A percentile compares a stretch with the other conserved stretches of the same genome.
Evolutionary conservation across 2,797 vertebrate species (phyloP).

Genomic region (Cyprinodon diabolis): DNA sequence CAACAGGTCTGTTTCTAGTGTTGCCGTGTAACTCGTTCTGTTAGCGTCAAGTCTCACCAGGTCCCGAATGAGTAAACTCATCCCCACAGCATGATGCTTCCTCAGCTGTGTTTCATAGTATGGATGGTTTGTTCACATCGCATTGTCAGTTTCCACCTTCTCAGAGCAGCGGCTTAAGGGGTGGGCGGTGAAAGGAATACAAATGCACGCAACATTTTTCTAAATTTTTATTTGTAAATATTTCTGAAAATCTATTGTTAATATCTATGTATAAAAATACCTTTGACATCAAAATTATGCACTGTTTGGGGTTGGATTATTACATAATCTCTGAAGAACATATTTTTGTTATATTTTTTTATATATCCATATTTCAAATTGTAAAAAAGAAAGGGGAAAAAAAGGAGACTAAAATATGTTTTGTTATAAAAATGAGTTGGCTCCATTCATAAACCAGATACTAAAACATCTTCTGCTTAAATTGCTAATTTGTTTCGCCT

Average conservation of each 20-base stretch:
- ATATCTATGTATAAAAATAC: not conserved
- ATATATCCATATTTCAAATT: not conserved
- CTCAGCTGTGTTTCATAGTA: too few relatives aligned
- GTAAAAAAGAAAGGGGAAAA: not conserved
- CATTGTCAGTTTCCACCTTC: too few relatives aligned
- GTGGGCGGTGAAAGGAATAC: too few relatives aligned
- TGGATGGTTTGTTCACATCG: too few relatives aligned
- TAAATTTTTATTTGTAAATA: too few relatives aligned
- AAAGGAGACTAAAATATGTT: not conserved
- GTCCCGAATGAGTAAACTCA: too few relatives aligned
- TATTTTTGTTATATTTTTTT: not conserved
- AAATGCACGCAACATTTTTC: too few relatives aligned
- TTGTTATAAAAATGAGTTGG: not conserved
- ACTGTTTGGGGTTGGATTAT: not conserved
- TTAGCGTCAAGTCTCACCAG: too few relatives aligned
- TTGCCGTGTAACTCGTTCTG: too few relatives aligned
- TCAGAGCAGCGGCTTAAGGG: too few relatives aligned
- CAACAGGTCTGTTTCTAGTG: too few relatives aligned
- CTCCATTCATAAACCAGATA: not conserved
- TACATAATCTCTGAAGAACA: not conserved
- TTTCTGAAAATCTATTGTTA: not conserved
- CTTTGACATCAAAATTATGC: not conserved
- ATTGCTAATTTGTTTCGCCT: not conserved
- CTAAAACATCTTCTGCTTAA: not conserved
- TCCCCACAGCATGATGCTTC: too few relatives aligned